Conservation (phyloP, 2,888 invertebrate genomes). For the Thymelicus lineola region DNA sequence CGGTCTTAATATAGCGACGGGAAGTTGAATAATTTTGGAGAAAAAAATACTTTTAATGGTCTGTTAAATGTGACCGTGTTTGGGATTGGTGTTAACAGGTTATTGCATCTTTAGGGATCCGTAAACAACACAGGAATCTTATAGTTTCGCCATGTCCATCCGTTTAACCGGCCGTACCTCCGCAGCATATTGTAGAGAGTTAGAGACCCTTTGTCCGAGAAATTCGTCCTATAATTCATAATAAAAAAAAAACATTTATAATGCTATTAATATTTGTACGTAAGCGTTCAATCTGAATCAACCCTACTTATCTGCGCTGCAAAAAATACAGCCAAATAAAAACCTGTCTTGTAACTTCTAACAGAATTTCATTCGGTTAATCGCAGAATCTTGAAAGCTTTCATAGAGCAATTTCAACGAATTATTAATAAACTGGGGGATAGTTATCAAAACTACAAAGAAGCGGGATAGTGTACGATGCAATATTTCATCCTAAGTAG, state of each 20-base stretch:
- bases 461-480: conserved; percentile 26
- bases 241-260: too few relatives aligned
- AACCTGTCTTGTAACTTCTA: background rate
- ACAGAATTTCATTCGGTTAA: background rate
- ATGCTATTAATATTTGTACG: too few relatives aligned
- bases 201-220: too few relatives aligned
- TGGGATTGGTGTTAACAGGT: too few relatives aligned
- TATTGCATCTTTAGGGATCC: too few relatives aligned
- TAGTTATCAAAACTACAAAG: conserved; percentile 33
- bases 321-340: background rate
- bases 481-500: conserved; percentile 18
- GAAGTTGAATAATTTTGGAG: background rate
- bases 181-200: too few relatives aligned
- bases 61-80: too few relatives aligned
- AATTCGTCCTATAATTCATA: too few relatives aligned
- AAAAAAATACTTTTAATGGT: too few relatives aligned
- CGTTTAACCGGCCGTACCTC: too few relatives aligned
- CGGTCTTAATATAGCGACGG: conserved; percentile 11
- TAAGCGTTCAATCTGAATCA: background rate
- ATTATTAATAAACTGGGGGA: conserved; percentile 16
- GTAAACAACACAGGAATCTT: too few relatives aligned
- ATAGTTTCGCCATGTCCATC: too few relatives aligned
- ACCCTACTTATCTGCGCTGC: background rate
- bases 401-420: conserved; percentile 20
- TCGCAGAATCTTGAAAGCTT: conserved; percentile 7